Conservation (phyloP, 2,797 vertebrate genomes). For the Enteromius afrohamiltoni region DNA sequence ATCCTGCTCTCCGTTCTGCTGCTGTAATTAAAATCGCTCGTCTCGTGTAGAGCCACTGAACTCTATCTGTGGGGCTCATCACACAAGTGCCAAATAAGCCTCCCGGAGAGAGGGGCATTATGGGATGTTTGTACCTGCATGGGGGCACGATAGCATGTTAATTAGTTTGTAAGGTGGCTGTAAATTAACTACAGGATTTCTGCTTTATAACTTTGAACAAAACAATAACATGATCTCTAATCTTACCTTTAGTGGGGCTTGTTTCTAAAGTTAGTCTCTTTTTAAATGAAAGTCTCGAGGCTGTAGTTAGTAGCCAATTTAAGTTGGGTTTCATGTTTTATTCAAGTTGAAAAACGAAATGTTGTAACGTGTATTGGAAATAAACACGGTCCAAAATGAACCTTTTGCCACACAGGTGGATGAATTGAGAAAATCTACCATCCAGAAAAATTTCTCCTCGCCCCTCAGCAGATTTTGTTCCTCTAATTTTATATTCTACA, state of each 20-base stretch:
- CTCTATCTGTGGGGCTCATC: constrained; percentile 40
- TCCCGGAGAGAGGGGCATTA: constrained; percentile 60
- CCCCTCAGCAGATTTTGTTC: not conserved
- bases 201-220: constrained; percentile 34
- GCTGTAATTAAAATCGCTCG: constrained; percentile 56
- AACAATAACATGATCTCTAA: constrained; percentile 17
- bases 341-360: not conserved
- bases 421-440: not conserved
- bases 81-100: constrained; percentile 53
- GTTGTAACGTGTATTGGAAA: not conserved
- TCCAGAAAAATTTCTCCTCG: not conserved
- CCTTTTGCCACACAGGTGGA: not conserved
- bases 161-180: constrained; percentile 50
- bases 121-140: constrained; percentile 69
- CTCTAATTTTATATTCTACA: not conserved
- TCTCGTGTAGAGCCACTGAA: constrained; percentile 39
- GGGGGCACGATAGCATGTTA: constrained; percentile 55
- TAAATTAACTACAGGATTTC: constrained; percentile 40
- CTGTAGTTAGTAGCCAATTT: not conserved
- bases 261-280: constrained; percentile 6
- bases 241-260: not conserved
- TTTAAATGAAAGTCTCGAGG: not conserved
- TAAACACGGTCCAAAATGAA: not conserved
- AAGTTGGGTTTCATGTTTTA: not conserved
- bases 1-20: constrained; percentile 41